Evolutionary conservation across 2,113 vertebrate species (phyloP).

Genomic region (Podiceps cristatus): DNA sequence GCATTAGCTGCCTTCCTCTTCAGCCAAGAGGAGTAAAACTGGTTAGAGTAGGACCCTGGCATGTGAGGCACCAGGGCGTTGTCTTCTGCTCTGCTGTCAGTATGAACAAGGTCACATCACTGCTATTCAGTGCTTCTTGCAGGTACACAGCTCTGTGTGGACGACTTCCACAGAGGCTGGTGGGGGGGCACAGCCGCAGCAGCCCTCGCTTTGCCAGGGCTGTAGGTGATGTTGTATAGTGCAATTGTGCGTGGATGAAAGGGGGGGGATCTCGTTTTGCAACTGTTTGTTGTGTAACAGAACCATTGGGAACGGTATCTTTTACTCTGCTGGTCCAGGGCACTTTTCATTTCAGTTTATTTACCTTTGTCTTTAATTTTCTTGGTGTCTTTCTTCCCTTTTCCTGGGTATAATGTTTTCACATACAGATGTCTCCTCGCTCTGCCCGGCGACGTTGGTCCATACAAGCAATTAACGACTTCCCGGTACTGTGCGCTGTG

Average conservation of each 20-base stretch:
- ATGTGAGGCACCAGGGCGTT: not conserved
- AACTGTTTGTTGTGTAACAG: not conserved
- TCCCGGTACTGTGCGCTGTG: constrained; percentile 92
- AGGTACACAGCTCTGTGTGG: not conserved
- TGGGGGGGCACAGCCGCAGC: not conserved
- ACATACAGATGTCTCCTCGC: constrained; percentile 92
- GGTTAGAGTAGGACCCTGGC: not conserved
- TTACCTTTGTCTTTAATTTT: constrained; percentile 80
- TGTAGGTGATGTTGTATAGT: accelerated
- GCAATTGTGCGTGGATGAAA: not conserved
- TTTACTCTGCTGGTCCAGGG: constrained; percentile 70
- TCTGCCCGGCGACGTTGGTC: constrained; percentile 96
- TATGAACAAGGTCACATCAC: not conserved
- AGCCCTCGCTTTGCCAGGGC: not conserved
- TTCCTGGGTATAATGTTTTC: constrained; percentile 82
- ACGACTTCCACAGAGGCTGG: not conserved
- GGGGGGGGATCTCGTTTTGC: not conserved
- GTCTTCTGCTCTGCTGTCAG: not conserved
- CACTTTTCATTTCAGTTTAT: constrained; percentile 67
- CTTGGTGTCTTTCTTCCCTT: constrained; percentile 81
- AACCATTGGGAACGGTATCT: not conserved
- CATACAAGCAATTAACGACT: constrained; percentile 97
- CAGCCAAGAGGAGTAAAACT: not conserved
- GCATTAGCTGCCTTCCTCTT: not conserved
- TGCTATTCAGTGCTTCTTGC: not conserved